Base-by-base conservation (phyloP, 1,140 invertebrate species). In the Geopemphigus sp. region DNA sequence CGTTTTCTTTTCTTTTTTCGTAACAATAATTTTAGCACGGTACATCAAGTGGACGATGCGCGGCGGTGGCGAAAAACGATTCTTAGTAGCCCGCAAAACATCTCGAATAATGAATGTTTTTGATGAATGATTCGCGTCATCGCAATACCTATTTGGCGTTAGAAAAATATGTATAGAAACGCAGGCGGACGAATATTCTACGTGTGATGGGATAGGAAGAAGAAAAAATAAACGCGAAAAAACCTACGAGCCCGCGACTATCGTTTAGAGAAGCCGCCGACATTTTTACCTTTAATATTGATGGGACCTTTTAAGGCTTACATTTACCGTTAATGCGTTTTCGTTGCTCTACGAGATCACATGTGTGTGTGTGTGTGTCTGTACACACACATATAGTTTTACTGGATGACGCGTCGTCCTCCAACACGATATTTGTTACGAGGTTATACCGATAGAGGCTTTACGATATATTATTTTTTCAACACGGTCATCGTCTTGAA, bases 21-120 rank as follows among this genome's bases (percentile, higher is more conserved):
- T 39, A 72, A 22, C 53, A 53, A 32, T 70, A 70, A 70, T 68
- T 68, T 47, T 29, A 29, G 54, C 54, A 72, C 17, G 11, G 32
- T 19, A 29, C 39, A n/a, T 45, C n/a, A 32, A 47, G 64, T 22
- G 32, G 39, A 61, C 26, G 32, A 22, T 29, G 64, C 8, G 19
- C 11, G 24, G 68, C 17, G 24, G 50, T 22, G 53, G 54, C 3
- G 29, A 5, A 56, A 74, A 74, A 76, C 53, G 32, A 8, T 5
- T 29, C 70, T 26, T 53, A 14, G 15, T 24, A 56, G 53, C 70
- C 70, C 50, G 24, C 47, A 11, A 39, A 26, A 59, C 57, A 50
- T 63, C 39, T 61, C 45, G 74, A 78, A 63, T 78, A 61, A 78
- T 78, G 61, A 63, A 63, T n/a, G 3, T 63, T 78, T 78, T 78